Conservation (phyloP, 2,113 vertebrate genomes). For the Amphiprion percula region DNA sequence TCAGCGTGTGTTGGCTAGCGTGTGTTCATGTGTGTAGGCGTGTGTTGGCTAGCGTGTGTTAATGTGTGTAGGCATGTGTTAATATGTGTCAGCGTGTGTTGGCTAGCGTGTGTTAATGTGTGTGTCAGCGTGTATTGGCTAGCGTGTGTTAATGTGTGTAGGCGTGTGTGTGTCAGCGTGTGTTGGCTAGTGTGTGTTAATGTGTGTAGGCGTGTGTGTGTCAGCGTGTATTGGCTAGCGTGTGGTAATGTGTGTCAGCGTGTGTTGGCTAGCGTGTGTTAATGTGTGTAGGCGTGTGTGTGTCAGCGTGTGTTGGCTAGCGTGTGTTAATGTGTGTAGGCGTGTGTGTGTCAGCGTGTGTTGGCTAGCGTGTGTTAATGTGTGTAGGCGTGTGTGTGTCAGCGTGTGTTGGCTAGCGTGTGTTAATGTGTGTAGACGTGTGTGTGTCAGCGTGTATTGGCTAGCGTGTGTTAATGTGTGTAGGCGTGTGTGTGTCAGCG, state of each 20-base stretch:
- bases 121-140: background rate
- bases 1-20: background rate
- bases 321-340: slow-evolving; percentile 23
- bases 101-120: background rate
- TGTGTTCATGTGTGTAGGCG: slow-evolving; percentile 15
- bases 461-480: background rate
- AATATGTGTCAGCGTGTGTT: no score
- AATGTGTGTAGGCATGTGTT: no score
- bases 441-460: background rate
- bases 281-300: slow-evolving; percentile 31
- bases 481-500: slow-evolving; percentile 32
- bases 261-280: background rate
- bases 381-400: slow-evolving; percentile 31
- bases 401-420: background rate
- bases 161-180: background rate
- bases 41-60: background rate
- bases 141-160: slow-evolving; percentile 14
- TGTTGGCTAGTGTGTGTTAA: background rate
- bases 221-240: background rate
- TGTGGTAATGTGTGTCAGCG: slow-evolving; percentile 21
- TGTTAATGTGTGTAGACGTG: slow-evolving; percentile 18
- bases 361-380: background rate
- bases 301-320: background rate
- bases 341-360: background rate
- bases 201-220: slow-evolving; percentile 20